phyloP scores from a whole-genome alignment of 2,888 invertebrate genomes.

The Augochlorella aurata region DNA sequence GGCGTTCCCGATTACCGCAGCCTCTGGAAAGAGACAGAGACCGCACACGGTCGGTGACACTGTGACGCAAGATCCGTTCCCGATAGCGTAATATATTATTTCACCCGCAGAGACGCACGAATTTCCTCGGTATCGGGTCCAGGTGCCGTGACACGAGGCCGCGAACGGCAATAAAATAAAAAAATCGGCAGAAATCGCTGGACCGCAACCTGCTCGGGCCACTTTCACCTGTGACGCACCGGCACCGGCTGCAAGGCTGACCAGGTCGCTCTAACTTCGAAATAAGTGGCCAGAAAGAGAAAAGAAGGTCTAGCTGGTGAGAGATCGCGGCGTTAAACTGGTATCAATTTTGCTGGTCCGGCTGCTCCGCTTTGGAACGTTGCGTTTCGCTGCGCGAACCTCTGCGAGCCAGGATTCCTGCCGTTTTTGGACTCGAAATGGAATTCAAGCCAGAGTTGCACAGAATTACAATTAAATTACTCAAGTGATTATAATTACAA shows the following conservation, averaged over 20 bases:
- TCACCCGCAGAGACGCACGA: not conserved
- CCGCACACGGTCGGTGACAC: too few species aligned
- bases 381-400: not conserved
- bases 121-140: slow-evolving; percentile 8
- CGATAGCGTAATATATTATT: not conserved
- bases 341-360: slow-evolving; percentile 29
- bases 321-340: slow-evolving; percentile 19
- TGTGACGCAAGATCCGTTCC: not conserved
- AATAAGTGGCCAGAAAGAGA: not conserved
- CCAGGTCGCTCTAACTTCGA: slow-evolving; percentile 40
- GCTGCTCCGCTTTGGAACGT: not conserved
- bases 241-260: slow-evolving; percentile 40
- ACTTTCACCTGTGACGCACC: slow-evolving; percentile 56
- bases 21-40: too few species aligned
- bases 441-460: too few species aligned
- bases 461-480: too few species aligned
- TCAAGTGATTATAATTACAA: too few species aligned
- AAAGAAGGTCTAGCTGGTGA: not conserved
- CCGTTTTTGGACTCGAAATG: too few species aligned
- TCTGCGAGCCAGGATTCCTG: too few species aligned
- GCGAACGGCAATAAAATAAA: slow-evolving; percentile 10
- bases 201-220: slow-evolving; percentile 49
- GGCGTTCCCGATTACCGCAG: too few species aligned
- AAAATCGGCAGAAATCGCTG: slow-evolving; percentile 46
- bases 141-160: not conserved